phyloP scores from a whole-genome alignment of 2,797 vertebrate genomes.

The Cyprinodon diabolis region DNA sequence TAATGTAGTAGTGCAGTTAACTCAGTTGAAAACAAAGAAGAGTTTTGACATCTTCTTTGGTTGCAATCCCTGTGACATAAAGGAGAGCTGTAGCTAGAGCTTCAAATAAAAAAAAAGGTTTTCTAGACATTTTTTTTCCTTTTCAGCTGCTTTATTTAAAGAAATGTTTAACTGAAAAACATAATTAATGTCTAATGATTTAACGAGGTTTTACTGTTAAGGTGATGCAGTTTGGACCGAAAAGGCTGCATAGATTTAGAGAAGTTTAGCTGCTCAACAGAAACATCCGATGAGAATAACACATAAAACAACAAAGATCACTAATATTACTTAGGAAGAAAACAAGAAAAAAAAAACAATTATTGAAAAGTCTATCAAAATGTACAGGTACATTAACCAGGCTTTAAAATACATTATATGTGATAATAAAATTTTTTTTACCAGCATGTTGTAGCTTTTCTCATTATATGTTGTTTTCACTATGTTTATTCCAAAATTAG shows the following conservation, averaged over 20 bases:
- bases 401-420: not conserved
- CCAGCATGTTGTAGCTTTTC: not conserved
- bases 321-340: not conserved
- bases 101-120: not conserved
- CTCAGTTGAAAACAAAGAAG: not conserved
- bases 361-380: not conserved
- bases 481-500: not conserved
- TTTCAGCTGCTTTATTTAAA: not conserved
- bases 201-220: not conserved
- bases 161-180: not conserved
- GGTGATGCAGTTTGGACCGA: not conserved
- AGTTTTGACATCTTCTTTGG: not conserved
- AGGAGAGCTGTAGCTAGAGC: not conserved
- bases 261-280: not conserved
- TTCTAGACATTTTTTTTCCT: not conserved
- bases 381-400: not conserved
- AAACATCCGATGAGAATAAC: not conserved
- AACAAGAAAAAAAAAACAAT: no score
- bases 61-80: not conserved
- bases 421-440: not conserved
- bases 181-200: not conserved
- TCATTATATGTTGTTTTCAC: not conserved
- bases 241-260: not conserved
- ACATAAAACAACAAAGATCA: not conserved
- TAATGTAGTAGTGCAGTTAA: not conserved